These are phyloP conservation scores for Sterna hirundo DNA, from an alignment of 2,113 vertebrate genomes.

Conservation along the genomic window DNA sequence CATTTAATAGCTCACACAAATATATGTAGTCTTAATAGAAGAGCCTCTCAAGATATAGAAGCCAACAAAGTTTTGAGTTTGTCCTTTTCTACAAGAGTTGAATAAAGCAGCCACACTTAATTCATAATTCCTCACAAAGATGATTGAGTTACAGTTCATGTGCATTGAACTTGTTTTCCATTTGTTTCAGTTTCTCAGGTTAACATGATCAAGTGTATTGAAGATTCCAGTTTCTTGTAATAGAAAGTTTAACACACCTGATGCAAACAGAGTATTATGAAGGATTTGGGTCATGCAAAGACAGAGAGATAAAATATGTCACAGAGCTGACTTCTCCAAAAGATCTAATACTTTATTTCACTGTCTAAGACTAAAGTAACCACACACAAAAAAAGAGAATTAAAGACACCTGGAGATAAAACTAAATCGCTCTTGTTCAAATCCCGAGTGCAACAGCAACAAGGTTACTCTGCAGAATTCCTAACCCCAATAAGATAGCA, in stretches of 20 bases:
- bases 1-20: background rate
- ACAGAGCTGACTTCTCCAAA: background rate
- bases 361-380: background rate
- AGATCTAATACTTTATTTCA: background rate
- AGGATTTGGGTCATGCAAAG: background rate
- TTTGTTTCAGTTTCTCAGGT: background rate
- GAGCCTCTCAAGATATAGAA: background rate
- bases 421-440: background rate
- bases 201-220: background rate
- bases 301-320: background rate
- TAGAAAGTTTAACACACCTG: background rate
- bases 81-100: background rate
- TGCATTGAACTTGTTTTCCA: background rate
- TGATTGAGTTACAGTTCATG: background rate
- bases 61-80: background rate
- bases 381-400: background rate
- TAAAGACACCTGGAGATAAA: background rate
- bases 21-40: background rate
- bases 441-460: background rate
- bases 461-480: background rate
- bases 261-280: background rate
- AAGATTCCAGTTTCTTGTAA: background rate
- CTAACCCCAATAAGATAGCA: background rate
- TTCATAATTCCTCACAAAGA: background rate
- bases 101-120: background rate